Base-by-base conservation (phyloP, 2,113 vertebrate genomes). In the Potamarius usumacintae region DNA sequence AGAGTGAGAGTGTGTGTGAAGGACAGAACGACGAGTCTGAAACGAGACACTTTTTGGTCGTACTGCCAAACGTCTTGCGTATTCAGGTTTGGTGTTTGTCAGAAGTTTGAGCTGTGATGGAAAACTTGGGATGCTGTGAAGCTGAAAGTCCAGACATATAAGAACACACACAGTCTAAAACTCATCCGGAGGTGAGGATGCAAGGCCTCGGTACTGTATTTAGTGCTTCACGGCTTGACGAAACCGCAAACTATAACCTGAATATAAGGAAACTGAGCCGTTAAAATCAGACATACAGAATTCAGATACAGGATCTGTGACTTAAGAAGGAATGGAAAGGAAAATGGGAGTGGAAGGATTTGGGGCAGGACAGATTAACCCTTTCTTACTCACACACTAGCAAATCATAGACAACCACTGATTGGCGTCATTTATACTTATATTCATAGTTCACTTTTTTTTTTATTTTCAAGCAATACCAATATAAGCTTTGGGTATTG, bases 41-140 rank as follows among this genome's bases (percentile, higher is more conserved):
- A 90, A 74, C 60, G 25, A 30, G 67, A 62, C 60, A 4, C 42
- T 42, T 42, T 42, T 42, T 42, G 42, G 42, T 42, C 42, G 34
- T 71, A 60, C 84, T 74, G 85, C 72, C 60, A 77, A 88, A 72
- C n/a, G 17, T 78, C 57, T 88, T 85, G 74, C n/a, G 48, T 82
- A 84, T 77, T 60, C 85, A 85, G 57, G 25, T 83, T 82, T 58
- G 78, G n/a, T 57, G 67, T 84, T 82, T 87, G 85, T 53, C 62
- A 63, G 55, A 58, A 69, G 74, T 82, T 82, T 58, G 82, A 82
- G 69, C 83, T 34, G 69, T 71, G 84, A 90, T 87, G 87, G 82
- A 90, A 88, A 88, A 57, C 65, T 83, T 81, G 55, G 55, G 71
- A 79, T 63, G 60, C 11, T 25, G 58, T 82, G 77, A 82, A 81